Conservation (phyloP, 2,113 vertebrate genomes). For the Elaphurus davidianus region DNA sequence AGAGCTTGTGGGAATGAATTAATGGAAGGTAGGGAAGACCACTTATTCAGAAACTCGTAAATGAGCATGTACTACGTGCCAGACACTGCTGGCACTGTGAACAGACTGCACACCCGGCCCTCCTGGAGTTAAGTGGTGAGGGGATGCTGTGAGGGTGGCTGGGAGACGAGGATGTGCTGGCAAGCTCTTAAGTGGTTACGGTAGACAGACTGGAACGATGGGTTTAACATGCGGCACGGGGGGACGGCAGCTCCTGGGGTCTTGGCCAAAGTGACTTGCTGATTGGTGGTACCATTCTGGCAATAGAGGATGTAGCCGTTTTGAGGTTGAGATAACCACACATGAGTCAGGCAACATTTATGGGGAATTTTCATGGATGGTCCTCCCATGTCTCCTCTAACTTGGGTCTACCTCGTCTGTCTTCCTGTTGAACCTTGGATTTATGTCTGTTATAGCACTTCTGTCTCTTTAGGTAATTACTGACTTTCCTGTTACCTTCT, state of each 20-base stretch:
- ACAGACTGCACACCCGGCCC: background rate
- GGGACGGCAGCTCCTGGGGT: too few relatives aligned
- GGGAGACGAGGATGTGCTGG: background rate
- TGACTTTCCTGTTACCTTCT: background rate
- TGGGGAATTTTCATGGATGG: background rate
- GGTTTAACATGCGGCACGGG: background rate
- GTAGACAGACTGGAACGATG: background rate
- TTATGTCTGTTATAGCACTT: background rate
- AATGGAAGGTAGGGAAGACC: background rate
- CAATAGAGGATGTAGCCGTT: background rate
- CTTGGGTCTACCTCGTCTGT: background rate
- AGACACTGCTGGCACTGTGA: background rate
- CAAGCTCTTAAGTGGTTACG: background rate
- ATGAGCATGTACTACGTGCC: background rate
- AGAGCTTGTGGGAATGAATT: background rate
- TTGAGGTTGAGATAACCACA: background rate
- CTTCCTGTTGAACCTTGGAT: background rate
- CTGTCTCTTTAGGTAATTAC: background rate
- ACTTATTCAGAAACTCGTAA: background rate
- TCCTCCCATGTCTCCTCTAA: background rate
- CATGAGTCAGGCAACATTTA: background rate
- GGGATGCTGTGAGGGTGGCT: background rate
- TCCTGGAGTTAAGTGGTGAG: background rate
- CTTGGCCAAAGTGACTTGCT: background rate
- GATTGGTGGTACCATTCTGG: background rate